Conservation (phyloP, 2,113 vertebrate species). For the Balaeniceps rex region DNA sequence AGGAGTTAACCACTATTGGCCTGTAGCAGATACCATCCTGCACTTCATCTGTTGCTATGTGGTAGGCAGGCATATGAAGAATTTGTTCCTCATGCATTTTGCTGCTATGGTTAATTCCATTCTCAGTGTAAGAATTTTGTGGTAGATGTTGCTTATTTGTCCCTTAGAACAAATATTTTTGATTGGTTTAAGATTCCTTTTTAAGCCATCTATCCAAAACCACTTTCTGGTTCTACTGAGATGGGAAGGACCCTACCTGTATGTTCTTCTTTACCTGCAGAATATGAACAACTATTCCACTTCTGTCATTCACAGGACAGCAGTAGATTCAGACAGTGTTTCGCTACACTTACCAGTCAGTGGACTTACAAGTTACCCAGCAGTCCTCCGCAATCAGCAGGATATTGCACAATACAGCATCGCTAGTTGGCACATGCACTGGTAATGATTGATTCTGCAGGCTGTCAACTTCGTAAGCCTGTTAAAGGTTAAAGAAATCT, state of each 20-base stretch:
- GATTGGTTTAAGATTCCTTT: not conserved
- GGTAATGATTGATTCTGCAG: not conserved
- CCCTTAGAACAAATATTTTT: not conserved
- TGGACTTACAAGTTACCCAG: not conserved
- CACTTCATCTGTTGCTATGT: not conserved
- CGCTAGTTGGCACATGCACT: accelerated
- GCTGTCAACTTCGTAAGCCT: not conserved
- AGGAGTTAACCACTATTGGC: not conserved
- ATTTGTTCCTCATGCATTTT: not conserved
- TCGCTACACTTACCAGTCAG: not conserved
- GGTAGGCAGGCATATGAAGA: not conserved
- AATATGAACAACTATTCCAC: not conserved
- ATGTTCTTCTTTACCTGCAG: not conserved
- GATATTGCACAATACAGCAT: not conserved
- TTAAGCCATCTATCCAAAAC: not conserved
- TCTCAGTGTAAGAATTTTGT: not conserved
- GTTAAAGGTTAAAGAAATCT: not conserved
- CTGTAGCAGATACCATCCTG: not conserved
- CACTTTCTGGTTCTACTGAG: not conserved
- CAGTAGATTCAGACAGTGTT: not conserved
- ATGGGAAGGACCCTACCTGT: not conserved
- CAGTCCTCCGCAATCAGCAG: not conserved
- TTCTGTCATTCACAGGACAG: not conserved
- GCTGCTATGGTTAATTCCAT: not conserved
- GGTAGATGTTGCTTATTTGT: not conserved